Evolutionary conservation across 2,113 vertebrate genomes (phyloP).

Genomic region (Azemiops feae): DNA sequence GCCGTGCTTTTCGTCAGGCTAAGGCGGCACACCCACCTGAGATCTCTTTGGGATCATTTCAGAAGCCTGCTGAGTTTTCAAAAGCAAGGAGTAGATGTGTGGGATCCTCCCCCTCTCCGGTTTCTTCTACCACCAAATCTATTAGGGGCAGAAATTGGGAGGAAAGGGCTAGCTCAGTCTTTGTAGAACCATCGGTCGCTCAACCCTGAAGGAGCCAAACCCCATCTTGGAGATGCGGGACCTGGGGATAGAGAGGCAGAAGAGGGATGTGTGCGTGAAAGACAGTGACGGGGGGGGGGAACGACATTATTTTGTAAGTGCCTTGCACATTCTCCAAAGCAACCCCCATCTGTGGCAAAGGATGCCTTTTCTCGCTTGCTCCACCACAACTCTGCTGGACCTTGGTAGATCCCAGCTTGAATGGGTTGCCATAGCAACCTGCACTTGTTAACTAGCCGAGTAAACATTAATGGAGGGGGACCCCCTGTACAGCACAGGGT

Average conservation of each 20-base stretch:
- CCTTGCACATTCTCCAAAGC: neutral
- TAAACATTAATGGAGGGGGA: slow-evolving; percentile 58
- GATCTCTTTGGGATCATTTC: neutral
- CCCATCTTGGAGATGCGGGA: no score
- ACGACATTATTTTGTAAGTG: neutral
- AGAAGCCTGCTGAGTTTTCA: neutral
- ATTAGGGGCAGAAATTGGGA: neutral
- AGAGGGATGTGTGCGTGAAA: neutral
- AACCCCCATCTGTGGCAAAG: slow-evolving; percentile 26
- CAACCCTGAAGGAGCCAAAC: neutral
- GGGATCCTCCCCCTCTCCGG: neutral
- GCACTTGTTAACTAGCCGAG: slow-evolving; percentile 55
- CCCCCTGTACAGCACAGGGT: neutral
- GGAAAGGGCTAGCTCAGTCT: neutral
- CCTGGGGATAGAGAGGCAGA: neutral
- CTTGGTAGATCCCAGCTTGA: slow-evolving; percentile 50
- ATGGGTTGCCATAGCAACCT: slow-evolving; percentile 53
- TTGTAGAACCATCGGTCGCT: neutral
- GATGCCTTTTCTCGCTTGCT: slow-evolving; percentile 20
- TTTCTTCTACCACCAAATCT: neutral
- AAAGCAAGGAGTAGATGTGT: neutral
- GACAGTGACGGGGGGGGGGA: no score
- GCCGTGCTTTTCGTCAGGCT: neutral
- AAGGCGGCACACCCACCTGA: neutral
- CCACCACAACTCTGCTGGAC: slow-evolving; percentile 31